These are phyloP conservation scores for Falcunculus frontatus DNA, from an alignment of 2,113 vertebrate genomes.

Conservation along the genomic window DNA sequence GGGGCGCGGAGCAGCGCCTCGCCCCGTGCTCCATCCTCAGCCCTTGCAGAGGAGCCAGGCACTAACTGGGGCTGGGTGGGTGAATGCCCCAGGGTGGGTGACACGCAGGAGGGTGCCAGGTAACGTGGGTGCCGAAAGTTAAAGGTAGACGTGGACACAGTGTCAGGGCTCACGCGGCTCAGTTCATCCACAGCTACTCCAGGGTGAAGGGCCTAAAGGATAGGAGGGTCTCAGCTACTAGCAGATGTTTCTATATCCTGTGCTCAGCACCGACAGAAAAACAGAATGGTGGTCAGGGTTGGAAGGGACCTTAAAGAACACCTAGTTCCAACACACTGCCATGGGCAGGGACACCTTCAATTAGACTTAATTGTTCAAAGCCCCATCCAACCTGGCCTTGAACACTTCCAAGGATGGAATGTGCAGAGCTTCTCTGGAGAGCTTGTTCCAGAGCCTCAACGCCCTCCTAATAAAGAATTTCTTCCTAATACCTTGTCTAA, in stretches of 20 bases:
- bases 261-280: neutral
- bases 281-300: no score
- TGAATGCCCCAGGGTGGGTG: rapidly evolving
- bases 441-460: neutral
- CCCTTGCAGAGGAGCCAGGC: rapidly evolving
- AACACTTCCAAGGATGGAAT: neutral
- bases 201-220: neutral
- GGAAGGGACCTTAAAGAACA: neutral
- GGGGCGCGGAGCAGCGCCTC: neutral
- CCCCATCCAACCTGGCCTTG: neutral
- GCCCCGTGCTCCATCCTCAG: rapidly evolving
- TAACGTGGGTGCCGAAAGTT: rapidly evolving
- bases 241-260: neutral
- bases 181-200: rapidly evolving
- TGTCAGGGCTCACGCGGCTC: neutral
- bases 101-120: rapidly evolving
- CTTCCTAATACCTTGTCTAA: neutral
- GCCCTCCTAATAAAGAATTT: neutral
- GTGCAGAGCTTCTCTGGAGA: neutral
- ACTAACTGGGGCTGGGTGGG: rapidly evolving
- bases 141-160: rapidly evolving
- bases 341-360: neutral
- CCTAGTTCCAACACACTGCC: neutral
- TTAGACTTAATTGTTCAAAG: neutral
- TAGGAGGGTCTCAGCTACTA: neutral